phyloP scores from a whole-genome alignment of 2,888 invertebrate genomes.

The Fragum sueziense region DNA sequence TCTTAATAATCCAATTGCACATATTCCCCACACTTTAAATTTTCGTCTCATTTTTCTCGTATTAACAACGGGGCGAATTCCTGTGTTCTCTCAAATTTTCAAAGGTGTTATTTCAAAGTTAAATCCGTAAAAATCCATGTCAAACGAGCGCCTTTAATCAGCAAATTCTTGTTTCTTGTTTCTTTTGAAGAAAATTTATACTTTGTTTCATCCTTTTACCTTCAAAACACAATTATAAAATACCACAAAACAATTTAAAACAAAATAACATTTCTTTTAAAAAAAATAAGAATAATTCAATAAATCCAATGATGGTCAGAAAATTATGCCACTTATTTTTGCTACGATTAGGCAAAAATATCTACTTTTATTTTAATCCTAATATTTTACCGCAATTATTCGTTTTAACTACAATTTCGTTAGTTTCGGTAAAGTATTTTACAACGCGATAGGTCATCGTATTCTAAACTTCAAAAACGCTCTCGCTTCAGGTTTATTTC shows the following conservation, averaged over 20 bases:
- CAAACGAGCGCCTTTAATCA: not conserved
- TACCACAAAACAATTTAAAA: too few species aligned
- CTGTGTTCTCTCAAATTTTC: not conserved
- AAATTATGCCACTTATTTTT: too few species aligned
- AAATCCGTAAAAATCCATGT: constrained; percentile 7
- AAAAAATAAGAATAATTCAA: too few species aligned
- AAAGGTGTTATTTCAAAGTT: not conserved
- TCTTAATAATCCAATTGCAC: constrained; percentile 1
- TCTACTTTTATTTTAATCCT: too few species aligned
- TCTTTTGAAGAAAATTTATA: constrained; percentile 23
- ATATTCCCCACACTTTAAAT: not conserved
- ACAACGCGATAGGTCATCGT: constrained; percentile 12
- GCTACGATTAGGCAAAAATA: too few species aligned
- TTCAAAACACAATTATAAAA: too few species aligned
- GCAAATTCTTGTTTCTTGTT: not conserved
- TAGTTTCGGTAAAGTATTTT: constrained; percentile 1
- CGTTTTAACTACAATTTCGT: too few species aligned
- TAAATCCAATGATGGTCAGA: too few species aligned
- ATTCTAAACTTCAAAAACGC: constrained; percentile 8
- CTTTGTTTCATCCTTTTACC: not conserved
- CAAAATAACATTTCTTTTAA: too few species aligned
- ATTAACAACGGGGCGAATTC: too few species aligned
- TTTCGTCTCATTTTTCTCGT: not conserved
- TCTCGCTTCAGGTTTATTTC: constrained; percentile 1
- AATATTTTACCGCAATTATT: too few species aligned